Base-by-base conservation (phyloP, 2,888 invertebrate species). In the Sinelater perroti region DNA sequence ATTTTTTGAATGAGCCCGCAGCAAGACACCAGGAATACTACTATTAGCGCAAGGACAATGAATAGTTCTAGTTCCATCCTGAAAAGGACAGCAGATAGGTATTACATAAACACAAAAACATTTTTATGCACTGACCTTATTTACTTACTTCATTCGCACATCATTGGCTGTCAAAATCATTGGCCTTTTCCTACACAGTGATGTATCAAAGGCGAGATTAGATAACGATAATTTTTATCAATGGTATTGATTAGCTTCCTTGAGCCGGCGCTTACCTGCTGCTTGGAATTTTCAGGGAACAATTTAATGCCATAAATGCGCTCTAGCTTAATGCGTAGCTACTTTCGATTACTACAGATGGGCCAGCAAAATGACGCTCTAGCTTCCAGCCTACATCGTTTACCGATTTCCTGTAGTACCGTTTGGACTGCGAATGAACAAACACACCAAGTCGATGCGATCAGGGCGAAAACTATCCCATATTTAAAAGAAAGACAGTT, bases 1-100 rank as follows among this genome's bases (percentile, higher is more conserved):
- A 75, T 71, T 63, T 73, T 75, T 52, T 73, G 72, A 16, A 75
- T 50, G 4, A 75, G 56, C 26, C 73, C 73, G 61, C 74, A 74
- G 55, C 74, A 72, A 5, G 74, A 75, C 7, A 69, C 64, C 20
- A 75, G 65, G 52, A 75, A 74, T 13, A 75, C 61, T 16, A 73
- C 64, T 35, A 74, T 70, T 16, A 75, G 59, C 14, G 66, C 70
- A 31, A 69, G 62, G 24, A 75, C 58, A 16, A 75, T 61, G 11
- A 73, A 57, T 24, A 74, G 50, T 67, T 74, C 74, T 55, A 71
- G 54, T 7, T 63, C 68, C 74, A 74, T 73, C 45, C 68, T 74
- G 38, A 30, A 63, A 26, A 11, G 30, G 20, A 24, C 2, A 7
- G 8, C 8, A 5, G 3, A 5, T 42, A 11, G 10, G 20, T n/a